Evolutionary conservation across 2,113 vertebrate genomes (phyloP).

Genomic region (Sinocyclocheilus rhinocerous): DNA sequence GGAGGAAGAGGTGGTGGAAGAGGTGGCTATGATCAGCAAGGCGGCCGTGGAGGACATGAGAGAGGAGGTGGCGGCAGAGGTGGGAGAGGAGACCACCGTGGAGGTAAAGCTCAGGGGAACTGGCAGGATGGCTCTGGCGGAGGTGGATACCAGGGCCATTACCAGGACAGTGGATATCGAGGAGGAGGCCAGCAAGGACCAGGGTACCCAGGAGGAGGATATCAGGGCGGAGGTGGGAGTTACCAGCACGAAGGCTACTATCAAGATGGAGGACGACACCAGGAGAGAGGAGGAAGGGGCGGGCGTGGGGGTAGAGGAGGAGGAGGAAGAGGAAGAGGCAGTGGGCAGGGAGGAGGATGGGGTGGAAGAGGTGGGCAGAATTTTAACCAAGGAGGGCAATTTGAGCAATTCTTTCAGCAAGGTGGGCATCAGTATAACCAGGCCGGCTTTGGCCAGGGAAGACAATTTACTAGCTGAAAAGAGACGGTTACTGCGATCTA

Average conservation of each 20-base stretch:
- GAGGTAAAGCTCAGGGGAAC: constrained; percentile 84
- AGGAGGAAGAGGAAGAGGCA: constrained; percentile 71
- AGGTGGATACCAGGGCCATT: constrained; percentile 71
- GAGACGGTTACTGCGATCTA: constrained; percentile 56
- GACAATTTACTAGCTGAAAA: constrained; percentile 92
- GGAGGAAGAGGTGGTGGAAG: constrained; percentile 79
- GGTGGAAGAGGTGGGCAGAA: constrained; percentile 88
- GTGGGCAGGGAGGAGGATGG: constrained; percentile 86
- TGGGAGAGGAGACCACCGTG: constrained; percentile 76
- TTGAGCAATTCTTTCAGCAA: constrained; percentile 98
- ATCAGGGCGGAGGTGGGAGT: constrained; percentile 79
- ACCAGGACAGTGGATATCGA: constrained; percentile 74
- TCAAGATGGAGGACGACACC: constrained; percentile 76
- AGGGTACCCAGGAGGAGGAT: constrained; percentile 65
- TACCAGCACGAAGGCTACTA: constrained; percentile 81
- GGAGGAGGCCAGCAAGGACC: constrained; percentile 66
- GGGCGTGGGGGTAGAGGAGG: constrained; percentile 67
- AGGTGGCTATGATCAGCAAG: constrained; percentile 81
- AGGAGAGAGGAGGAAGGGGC: constrained; percentile 80
- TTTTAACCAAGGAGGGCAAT: constrained; percentile 93
- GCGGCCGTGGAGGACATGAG: constrained; percentile 72
- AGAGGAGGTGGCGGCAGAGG: constrained; percentile 58
- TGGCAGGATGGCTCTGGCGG: constrained; percentile 84
- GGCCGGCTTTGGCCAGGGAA: constrained; percentile 92
- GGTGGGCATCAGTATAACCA: constrained; percentile 96